These are phyloP conservation scores for Callaeas wilsoni DNA, from an alignment of 2,113 vertebrate species.

Conservation along the genomic window DNA sequence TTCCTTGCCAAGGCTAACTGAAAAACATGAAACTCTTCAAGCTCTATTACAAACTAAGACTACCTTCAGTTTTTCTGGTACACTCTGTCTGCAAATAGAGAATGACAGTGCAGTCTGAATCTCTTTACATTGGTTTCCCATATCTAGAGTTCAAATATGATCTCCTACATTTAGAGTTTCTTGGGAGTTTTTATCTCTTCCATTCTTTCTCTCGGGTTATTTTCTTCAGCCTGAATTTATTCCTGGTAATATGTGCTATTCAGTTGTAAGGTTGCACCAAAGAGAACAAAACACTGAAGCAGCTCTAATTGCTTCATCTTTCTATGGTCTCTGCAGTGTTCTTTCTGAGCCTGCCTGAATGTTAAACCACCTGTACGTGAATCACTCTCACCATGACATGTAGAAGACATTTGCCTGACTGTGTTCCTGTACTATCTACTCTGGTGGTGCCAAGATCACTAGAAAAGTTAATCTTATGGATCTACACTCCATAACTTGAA, in stretches of 20 bases:
- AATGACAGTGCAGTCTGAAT: not conserved
- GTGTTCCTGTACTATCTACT: not conserved
- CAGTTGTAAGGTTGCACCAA: not conserved
- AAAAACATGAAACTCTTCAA: not conserved
- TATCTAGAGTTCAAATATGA: not conserved
- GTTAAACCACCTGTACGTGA: not conserved
- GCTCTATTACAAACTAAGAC: not conserved
- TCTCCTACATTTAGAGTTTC: not conserved
- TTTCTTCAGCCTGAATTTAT: not conserved
- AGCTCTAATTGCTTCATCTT: not conserved
- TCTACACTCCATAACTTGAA: not conserved
- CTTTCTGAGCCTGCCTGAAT: not conserved
- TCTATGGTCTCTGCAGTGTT: not conserved
- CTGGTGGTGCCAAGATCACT: not conserved
- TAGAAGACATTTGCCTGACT: not conserved
- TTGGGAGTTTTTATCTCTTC: not conserved
- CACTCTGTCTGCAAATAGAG: not conserved
- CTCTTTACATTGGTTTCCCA: not conserved
- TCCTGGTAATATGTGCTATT: not conserved
- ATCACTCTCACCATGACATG: not conserved
- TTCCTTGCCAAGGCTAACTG: not conserved
- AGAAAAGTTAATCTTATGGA: not conserved
- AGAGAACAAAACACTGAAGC: not conserved
- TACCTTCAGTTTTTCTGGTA: not conserved
- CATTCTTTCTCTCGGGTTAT: not conserved